A percentile compares a stretch with the other conserved stretches of the same genome.
Evolutionary conservation across 2,888 invertebrate species (phyloP).

Genomic region (Rhingia rostrata): DNA sequence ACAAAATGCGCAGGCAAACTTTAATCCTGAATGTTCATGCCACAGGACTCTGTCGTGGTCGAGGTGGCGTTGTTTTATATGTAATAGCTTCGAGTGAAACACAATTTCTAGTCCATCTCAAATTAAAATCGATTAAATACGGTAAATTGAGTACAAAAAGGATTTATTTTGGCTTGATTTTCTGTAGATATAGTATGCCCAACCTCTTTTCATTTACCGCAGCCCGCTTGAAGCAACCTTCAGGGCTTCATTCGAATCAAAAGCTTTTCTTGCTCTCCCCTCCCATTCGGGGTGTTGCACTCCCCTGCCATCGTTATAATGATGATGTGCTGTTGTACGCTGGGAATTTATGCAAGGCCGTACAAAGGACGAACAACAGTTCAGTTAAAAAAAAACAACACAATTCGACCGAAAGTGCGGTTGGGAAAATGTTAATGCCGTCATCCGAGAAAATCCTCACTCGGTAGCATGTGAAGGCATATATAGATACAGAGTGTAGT

Average conservation of each 20-base stretch:
- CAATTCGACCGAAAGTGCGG: conserved; percentile 3
- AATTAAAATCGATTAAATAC: conserved; percentile 72
- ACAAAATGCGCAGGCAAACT: conserved; percentile 64
- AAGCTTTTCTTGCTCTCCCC: conserved; percentile 3
- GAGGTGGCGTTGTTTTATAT: conserved; percentile 29
- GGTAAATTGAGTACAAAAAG: conserved; percentile 66
- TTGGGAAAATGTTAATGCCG: conserved; percentile 43
- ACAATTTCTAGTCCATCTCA: conserved; percentile 68
- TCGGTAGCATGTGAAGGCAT: conserved; percentile 43
- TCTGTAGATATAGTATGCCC: not conserved
- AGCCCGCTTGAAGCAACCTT: not conserved
- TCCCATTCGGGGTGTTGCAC: not conserved
- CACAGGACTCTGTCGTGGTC: conserved; percentile 31
- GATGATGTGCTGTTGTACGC: conserved; percentile 24
- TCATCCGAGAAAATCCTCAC: conserved; percentile 61
- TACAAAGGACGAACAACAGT: conserved; percentile 34
- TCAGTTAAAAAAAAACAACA: not conserved
- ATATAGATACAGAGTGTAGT: not conserved
- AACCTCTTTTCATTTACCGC: not conserved
- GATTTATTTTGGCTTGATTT: conserved; percentile 59
- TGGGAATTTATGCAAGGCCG: conserved; percentile 32
- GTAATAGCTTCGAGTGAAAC: conserved; percentile 44
- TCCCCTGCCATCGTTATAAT: conserved; percentile 10
- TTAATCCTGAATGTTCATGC: conserved; percentile 72
- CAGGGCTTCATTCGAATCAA: conserved; percentile 1